These are phyloP conservation scores for Euglossa dilemma DNA, from an alignment of 1,140 invertebrate genomes.

Conservation along the genomic window DNA sequence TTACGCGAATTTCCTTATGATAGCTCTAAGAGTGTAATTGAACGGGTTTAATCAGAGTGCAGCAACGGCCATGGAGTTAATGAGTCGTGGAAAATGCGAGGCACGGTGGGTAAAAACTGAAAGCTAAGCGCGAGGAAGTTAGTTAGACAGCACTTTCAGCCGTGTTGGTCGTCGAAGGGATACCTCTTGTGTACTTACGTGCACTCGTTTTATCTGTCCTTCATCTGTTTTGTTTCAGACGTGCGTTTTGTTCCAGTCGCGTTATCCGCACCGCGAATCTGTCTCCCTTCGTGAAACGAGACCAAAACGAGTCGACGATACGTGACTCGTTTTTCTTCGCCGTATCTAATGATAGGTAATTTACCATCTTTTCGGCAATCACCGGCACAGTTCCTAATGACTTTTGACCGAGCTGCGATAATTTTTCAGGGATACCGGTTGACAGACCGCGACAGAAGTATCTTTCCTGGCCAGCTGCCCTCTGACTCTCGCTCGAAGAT, in stretches of 20 bases:
- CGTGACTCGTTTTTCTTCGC: conserved; percentile 29
- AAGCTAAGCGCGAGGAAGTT: neutral
- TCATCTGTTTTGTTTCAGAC: neutral
- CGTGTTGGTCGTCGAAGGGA: neutral
- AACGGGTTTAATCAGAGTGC: neutral
- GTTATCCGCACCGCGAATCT: neutral
- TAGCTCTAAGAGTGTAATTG: neutral
- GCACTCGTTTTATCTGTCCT: conserved; percentile 1
- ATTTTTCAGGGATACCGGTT: conserved; percentile 37
- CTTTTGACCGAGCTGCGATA: conserved; percentile 31
- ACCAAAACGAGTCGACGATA: neutral
- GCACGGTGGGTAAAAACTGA: neutral
- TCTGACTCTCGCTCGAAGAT: neutral
- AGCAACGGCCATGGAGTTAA: neutral
- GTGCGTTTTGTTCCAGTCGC: neutral
- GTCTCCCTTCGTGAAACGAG: conserved; percentile 13
- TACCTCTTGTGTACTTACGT: neutral
- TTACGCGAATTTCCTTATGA: neutral
- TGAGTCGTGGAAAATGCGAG: neutral
- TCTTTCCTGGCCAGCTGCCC: conserved; percentile 26
- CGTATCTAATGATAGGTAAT: conserved; percentile 61
- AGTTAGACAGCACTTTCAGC: neutral
- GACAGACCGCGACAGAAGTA: conserved; percentile 5
- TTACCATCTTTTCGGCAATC: conserved; percentile 49
- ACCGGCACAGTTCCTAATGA: conserved; percentile 52